Conservation (phyloP, 2,113 vertebrate genomes). For the Galemys pyrenaicus region DNA sequence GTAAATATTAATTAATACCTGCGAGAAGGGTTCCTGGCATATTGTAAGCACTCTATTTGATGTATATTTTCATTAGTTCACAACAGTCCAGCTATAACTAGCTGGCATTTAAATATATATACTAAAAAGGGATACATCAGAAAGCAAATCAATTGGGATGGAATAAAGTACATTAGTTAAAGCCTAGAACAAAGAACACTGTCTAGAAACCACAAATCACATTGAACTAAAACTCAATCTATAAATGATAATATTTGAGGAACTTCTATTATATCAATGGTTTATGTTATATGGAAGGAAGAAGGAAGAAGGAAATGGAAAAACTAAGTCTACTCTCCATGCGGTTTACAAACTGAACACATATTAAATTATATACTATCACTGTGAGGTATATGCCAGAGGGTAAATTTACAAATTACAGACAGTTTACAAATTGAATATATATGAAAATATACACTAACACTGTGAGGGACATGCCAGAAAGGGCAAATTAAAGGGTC, state of each 20-base stretch:
- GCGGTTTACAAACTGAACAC: not conserved
- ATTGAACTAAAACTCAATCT: conserved; percentile 39
- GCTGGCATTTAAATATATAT: not conserved
- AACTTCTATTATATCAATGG: not conserved
- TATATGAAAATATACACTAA: not conserved
- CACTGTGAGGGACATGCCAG: not conserved
- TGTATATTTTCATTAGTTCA: not conserved
- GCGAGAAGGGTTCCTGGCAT: not conserved
- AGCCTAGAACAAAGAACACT: not conserved
- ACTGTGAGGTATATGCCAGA: not conserved
- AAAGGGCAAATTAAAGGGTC: not conserved
- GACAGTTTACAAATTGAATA: too few species aligned
- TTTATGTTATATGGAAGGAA: not conserved
- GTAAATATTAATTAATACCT: not conserved
- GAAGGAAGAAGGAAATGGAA: not conserved
- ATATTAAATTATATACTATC: not conserved
- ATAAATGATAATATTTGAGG: conserved; percentile 32
- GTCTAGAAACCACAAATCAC: not conserved
- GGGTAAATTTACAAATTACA: too few species aligned
- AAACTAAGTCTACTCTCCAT: not conserved
- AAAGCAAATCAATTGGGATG: not conserved
- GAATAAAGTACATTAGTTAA: conserved; percentile 25
- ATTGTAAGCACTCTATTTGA: not conserved
- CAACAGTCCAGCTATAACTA: not conserved
- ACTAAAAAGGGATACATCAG: not conserved